These are phyloP conservation scores for Drosophila tani DNA, from an alignment of 1,140 invertebrate species.

Conservation along the genomic window DNA sequence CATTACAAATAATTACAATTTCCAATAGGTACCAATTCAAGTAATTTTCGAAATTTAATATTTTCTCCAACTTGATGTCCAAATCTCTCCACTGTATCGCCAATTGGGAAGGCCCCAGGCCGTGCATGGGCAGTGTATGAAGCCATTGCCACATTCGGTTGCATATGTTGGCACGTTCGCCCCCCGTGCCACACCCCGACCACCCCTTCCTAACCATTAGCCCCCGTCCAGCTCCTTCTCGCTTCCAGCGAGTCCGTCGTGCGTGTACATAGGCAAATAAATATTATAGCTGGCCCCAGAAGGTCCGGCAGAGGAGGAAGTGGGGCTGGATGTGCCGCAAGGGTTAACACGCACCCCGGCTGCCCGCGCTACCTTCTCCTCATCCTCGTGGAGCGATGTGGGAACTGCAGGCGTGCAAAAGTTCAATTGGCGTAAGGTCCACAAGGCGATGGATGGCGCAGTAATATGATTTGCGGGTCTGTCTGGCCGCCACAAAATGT, in stretches of 20 bases:
- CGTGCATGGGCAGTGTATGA: slow-evolving; percentile 13
- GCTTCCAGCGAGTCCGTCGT: slow-evolving; percentile 20
- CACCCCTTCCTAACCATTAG: not conserved
- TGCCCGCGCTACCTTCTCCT: not conserved
- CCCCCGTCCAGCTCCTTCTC: slow-evolving; percentile 4
- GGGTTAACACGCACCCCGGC: slow-evolving; percentile 10
- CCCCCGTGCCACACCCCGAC: not conserved
- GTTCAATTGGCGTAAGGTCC: slow-evolving; percentile 50
- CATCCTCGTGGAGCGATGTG: not conserved
- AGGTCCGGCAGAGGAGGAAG: slow-evolving; percentile 4
- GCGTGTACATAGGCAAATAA: slow-evolving; percentile 52
- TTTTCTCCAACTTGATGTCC: not conserved
- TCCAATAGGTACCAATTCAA: too few species aligned
- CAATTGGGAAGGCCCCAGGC: not conserved
- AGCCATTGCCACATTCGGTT: slow-evolving; percentile 48
- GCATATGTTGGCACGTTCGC: slow-evolving; percentile 44
- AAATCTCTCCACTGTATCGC: not conserved
- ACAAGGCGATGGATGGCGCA: slow-evolving; percentile 23
- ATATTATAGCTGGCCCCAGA: slow-evolving; percentile 37
- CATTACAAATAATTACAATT: too few species aligned
- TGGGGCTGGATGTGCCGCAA: slow-evolving; percentile 4
- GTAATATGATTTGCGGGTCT: slow-evolving; percentile 69
- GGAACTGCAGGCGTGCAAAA: slow-evolving; percentile 27
- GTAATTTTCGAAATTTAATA: too few species aligned
- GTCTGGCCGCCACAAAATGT: slow-evolving; percentile 21